Base-by-base conservation (phyloP, 2,888 invertebrate genomes). In the Plutella xylostella region DNA sequence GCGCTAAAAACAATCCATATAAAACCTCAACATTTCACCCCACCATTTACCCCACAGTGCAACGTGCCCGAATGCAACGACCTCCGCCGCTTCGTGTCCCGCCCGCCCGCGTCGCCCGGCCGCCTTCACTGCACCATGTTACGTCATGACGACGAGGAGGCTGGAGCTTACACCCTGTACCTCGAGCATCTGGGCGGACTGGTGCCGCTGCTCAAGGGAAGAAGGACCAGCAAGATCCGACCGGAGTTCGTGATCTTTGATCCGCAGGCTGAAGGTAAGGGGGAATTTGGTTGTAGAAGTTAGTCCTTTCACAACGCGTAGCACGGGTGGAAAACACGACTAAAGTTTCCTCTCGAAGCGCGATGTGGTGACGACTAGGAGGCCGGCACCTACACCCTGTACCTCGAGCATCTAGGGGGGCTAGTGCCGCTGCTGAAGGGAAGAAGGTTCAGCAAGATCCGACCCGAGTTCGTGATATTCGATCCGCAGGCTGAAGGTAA, bases 231-330 rank as follows among this genome's bases (percentile, higher is more conserved):
- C 72, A 98, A 98, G 82, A 93, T 99, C 53, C 87, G 97, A 45
- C 98, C 98, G 0, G 98, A 98, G 76, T 99, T 99, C 74, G 96
- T 98, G 46, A 98, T 99, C 61, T 96, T 94, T 68, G 96, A 96
- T 76, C 96, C 96, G 2, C 94, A 96, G 75, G 88, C 87, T 31
- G 92, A 91, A 82, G 92, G 92, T 88, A 2, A 11, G 3, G n/a
- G n/a, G n/a, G n/a, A n/a, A n/a, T n/a, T n/a, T n/a, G n/a, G n/a
- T n/a, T n/a, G n/a, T n/a, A n/a, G n/a, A n/a, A n/a, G n/a, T n/a
- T n/a, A n/a, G n/a, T n/a, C n/a, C n/a, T n/a, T n/a, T n/a, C n/a
- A n/a, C n/a, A n/a, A n/a, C n/a, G n/a, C n/a, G n/a, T n/a, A n/a
- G n/a, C n/a, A n/a, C n/a, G n/a, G n/a, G n/a, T n/a, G n/a, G n/a